Conservation (phyloP, 2,888 invertebrate genomes). For the Argyra leucocephala region DNA sequence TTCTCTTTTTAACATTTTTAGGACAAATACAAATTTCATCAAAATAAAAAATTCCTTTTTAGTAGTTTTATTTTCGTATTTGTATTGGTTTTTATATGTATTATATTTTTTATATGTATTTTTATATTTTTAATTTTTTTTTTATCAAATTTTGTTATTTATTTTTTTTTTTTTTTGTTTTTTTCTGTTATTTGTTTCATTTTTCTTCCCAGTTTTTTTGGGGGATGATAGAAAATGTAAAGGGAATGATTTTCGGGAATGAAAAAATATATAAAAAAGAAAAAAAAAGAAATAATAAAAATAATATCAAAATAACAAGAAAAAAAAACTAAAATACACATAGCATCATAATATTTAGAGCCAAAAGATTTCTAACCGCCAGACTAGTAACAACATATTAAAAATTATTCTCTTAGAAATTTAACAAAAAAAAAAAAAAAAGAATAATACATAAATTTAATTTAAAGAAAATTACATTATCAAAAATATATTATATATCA, state of each 20-base stretch:
- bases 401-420: constrained; percentile 18
- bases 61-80: background rate
- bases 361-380: constrained; percentile 35
- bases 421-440: background rate
- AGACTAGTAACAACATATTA: constrained; percentile 30
- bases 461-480: too few species aligned
- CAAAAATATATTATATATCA: too few species aligned
- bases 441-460: background rate
- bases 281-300: background rate
- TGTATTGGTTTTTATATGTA: background rate
- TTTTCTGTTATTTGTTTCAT: background rate
- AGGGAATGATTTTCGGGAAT: constrained; percentile 7
- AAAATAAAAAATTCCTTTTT: background rate
- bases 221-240: background rate
- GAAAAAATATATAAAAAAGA: background rate
- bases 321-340: constrained; percentile 29
- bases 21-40: background rate
- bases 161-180: background rate
- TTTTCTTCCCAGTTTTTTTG: background rate
- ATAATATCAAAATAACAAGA: background rate
- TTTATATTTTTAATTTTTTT: background rate
- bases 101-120: background rate
- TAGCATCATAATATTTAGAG: constrained; percentile 32
- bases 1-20: background rate
- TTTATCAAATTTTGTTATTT: background rate